Evolutionary conservation across 64 coral and sea anemone species (phyloP).

Genomic region (Montipora foliosa): DNA sequence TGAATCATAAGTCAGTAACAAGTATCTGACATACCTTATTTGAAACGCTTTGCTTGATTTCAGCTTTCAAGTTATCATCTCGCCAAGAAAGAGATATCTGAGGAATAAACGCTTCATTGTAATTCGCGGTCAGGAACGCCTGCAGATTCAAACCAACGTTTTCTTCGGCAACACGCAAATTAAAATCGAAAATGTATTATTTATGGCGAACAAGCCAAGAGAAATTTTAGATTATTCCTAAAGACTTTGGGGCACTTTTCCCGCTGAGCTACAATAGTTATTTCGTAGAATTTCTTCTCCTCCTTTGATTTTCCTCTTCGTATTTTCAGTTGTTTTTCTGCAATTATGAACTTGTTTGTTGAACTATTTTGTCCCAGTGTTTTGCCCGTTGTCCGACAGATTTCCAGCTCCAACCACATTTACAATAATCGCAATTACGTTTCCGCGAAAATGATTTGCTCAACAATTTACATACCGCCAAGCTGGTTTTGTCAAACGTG

Average conservation of each 20-base stretch:
- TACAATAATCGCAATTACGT: too few relatives aligned
- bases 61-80: not conserved
- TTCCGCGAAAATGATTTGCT: too few relatives aligned
- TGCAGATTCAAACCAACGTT: constrained; percentile 30
- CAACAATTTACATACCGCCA: too few relatives aligned
- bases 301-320: too few relatives aligned
- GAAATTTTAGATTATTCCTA: not conserved
- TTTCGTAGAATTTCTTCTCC: not conserved
- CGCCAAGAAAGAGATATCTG: not conserved
- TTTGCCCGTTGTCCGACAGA: too few relatives aligned
- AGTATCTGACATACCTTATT: not conserved
- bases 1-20: not conserved
- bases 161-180: not conserved
- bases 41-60: not conserved
- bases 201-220: not conserved
- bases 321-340: too few relatives aligned
- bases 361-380: too few relatives aligned
- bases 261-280: not conserved
- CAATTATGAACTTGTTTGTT: too few relatives aligned
- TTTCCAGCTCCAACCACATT: too few relatives aligned
- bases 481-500: too few relatives aligned
- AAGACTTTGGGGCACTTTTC: too few relatives aligned
- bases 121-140: not conserved
- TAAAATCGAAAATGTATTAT: constrained; percentile 30
- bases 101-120: constrained; percentile 2